Base-by-base conservation (phyloP, 2,888 invertebrate species). In the Zygothrica quintamaculata region DNA sequence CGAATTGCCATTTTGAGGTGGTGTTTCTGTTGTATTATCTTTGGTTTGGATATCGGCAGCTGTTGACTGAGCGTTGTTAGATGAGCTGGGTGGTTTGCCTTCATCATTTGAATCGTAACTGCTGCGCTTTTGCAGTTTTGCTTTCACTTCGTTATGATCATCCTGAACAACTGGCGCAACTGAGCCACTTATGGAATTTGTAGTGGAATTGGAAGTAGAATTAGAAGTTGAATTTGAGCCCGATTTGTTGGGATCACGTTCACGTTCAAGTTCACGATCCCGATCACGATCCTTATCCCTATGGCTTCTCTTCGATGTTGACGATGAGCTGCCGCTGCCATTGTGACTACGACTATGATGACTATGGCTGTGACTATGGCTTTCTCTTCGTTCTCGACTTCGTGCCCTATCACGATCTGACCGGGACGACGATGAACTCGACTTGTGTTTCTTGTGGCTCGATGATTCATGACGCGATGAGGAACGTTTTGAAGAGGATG, bases 61-160 rank as follows among this genome's bases (percentile, higher is more conserved):
- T 12, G 64, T 70, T 11, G 61, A 1, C 0, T 15, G 37, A 0
- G 69, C 53, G 44, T 73, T 74, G 0, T 42, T 37, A 0, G 58
- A 31, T 0, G 65, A 57, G 1, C 80, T 77, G 0, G 80, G 76
- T 0, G 92, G 92, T 1, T 92, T 92, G 55, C 92, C 93, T 8
- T 90, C 96, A 88, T 95, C 96, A 75, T 95, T 96, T 0, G 96
- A 96, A 90, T 96, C 96, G 0, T 95, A 95, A 0, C 96, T 96
- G 44, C 96, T 92, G 5, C 96, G 92, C 71, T 93, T 93, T 50
- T 93, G 93, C 8, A 74, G 52, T 39, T 84, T 79, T 3, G 62
- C 51, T 34, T 79, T 79, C 15, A 52, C 60, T 42, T 81, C 79
- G 42, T 60, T 65, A 33, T 96, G 95, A 89, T 96, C 96, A 84